Evolutionary conservation across 2,888 invertebrate genomes (phyloP), one percentile per base, ranked within the genome.

Genomic region (Caenorhabditis imperialis): DNA sequence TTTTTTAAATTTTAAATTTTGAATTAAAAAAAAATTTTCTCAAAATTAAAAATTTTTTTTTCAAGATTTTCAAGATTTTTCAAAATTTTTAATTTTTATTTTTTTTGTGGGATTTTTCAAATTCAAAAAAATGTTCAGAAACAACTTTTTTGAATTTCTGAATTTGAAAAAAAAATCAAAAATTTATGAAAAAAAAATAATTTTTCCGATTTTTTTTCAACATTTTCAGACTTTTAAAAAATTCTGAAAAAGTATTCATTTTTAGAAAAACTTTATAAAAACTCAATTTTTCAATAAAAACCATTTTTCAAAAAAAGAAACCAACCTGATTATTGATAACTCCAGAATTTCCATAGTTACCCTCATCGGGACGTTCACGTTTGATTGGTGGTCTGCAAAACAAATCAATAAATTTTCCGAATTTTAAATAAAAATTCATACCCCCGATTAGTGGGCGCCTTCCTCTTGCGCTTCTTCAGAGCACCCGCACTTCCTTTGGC

Each of bases 401-500:
- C n/a, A 40, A 18, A 16, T 4, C 18, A 16, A 16, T 38, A 10
- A 10, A 10, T 38, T 38, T n/a, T 8, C 18, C 18, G 6, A 50
- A 50, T 30, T 20, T 18, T n/a, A 30, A 10, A 30, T 7, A 30
- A 30, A 5, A 50, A 33, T 38, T 20, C 51, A 10, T 27, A 69
- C 69, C 45, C 60, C 45, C 42, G 54, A 14, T 22, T 50, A 1
- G 45, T 23, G n/a, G 70, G 55, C 23, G 70, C 61, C 47, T 58
- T 65, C 20, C 75, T 22, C 27, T 72, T 69, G 40, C 75, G 22
- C 47, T 81, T 81, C 40, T 57, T 48, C 18, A 50, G 53, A 12
- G 63, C 63, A 7, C 50, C 61, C 2, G 51, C 62, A 14, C 42
- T 38, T 37, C 60, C 71, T 44, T 65, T 63, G 1, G 65, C 58